These are phyloP conservation scores for Drosophila trapezifrons DNA, from an alignment of 1,140 invertebrate genomes.

Conservation along the genomic window DNA sequence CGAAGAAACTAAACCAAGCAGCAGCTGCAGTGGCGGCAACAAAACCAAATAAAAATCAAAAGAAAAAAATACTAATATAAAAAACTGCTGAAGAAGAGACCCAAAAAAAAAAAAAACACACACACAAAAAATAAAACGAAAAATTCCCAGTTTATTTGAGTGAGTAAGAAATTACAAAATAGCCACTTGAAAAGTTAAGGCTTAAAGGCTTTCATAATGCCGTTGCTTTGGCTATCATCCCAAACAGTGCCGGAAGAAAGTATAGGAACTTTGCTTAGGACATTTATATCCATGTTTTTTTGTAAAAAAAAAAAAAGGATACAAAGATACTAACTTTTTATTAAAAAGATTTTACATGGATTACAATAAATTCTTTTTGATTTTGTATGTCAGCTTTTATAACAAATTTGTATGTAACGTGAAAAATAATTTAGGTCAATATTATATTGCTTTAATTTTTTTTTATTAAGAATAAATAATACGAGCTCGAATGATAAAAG, in stretches of 20 bases:
- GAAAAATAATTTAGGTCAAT: too few species aligned
- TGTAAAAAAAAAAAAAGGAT: not conserved
- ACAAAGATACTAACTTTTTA: too few species aligned
- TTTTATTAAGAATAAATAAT: not conserved
- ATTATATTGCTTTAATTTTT: too few species aligned
- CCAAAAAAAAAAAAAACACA: conserved; percentile 10
- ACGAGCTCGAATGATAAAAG: too few species aligned
- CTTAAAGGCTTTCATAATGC: conserved; percentile 58
- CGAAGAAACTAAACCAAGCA: conserved; percentile 60
- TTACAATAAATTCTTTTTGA: too few species aligned
- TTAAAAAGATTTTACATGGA: not conserved
- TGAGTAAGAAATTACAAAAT: conserved; percentile 73
- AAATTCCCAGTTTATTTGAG: conserved; percentile 65
- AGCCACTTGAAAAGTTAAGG: conserved; percentile 48
- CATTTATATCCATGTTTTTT: not conserved
- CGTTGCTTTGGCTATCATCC: conserved; percentile 25
- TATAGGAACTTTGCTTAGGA: not conserved
- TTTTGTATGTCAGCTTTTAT: too few species aligned
- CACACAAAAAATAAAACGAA: not conserved
- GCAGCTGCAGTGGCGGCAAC: conserved; percentile 33
- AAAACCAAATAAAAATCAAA: conserved; percentile 36
- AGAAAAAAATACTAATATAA: conserved; percentile 27
- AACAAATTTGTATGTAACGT: too few species aligned
- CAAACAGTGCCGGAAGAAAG: not conserved
- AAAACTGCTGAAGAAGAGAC: conserved; percentile 43